Evolutionary conservation across 2,888 invertebrate species (phyloP).

Genomic region (Zygothrica quintamaculata): DNA sequence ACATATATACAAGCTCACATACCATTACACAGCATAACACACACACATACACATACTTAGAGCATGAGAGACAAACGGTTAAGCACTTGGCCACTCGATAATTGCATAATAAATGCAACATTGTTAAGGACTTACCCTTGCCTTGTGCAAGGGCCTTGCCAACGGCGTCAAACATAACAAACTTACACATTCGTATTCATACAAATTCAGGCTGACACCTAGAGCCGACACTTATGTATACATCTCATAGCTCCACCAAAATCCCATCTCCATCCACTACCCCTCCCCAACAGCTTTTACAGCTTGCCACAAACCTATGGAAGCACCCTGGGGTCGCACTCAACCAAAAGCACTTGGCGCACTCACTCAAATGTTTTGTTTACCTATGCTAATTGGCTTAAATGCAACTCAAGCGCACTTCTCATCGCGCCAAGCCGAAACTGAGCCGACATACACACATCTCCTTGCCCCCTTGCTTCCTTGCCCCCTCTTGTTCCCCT

Average conservation of each 20-base stretch:
- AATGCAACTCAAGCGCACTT: slow-evolving; percentile 82
- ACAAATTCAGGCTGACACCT: slow-evolving; percentile 70
- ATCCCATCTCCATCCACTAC: slow-evolving; percentile 7
- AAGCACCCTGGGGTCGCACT: slow-evolving; percentile 48
- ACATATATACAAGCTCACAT: slow-evolving; percentile 25
- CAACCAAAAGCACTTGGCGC: slow-evolving; percentile 68
- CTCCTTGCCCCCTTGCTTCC: not conserved
- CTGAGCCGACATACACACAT: slow-evolving; percentile 50
- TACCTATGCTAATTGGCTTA: slow-evolving; percentile 82
- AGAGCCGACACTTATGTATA: slow-evolving; percentile 41
- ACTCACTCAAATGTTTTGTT: slow-evolving; percentile 80
- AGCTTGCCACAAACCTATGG: not conserved
- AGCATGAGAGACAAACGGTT: no score
- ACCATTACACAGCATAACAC: slow-evolving; percentile 7
- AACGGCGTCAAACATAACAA: slow-evolving; percentile 56
- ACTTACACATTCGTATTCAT: slow-evolving; percentile 48
- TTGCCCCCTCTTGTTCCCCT: not conserved
- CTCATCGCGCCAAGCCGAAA: slow-evolving; percentile 68
- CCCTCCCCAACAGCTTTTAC: slow-evolving; percentile 8
- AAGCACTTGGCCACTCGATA: slow-evolving; percentile 71
- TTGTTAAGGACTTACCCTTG: slow-evolving; percentile 58
- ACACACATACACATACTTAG: slow-evolving; percentile 18
- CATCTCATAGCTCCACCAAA: slow-evolving; percentile 12
- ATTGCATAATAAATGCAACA: slow-evolving; percentile 81
- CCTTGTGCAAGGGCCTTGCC: slow-evolving; percentile 16